Percentiles rank a stretch among this genome's conserved stretches.
These are phyloP conservation scores for Drosophila longiperda DNA, from an alignment of 2,888 invertebrate genomes.

Conservation along the genomic window DNA sequence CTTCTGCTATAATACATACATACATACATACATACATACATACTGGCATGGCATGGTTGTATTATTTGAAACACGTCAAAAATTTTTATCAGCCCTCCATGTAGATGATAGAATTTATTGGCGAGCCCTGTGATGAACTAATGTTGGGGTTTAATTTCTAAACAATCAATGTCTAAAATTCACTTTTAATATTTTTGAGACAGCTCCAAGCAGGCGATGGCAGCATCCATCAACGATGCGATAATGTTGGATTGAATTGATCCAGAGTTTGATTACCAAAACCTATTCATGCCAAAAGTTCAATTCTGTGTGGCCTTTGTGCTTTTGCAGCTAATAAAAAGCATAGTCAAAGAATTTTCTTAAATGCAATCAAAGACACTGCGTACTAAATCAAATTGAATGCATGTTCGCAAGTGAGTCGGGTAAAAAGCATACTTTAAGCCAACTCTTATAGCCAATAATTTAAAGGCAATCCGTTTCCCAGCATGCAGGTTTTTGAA, in stretches of 20 bases:
- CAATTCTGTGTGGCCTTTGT: not conserved
- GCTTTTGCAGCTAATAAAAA: not conserved
- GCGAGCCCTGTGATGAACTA: not conserved
- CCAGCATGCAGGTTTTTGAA: not conserved
- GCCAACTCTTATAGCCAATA: not conserved
- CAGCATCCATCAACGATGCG: not conserved
- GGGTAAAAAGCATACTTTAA: not conserved
- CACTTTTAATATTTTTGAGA: not conserved
- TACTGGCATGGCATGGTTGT: not conserved
- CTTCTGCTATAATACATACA: too few species aligned
- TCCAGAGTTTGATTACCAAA: not conserved
- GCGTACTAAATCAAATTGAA: not conserved
- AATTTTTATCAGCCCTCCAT: not conserved
- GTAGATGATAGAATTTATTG: not conserved
- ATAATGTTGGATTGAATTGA: not conserved
- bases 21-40: not conserved
- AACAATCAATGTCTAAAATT: not conserved
- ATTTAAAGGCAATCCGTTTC: not conserved
- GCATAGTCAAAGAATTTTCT: not conserved
- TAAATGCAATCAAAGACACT: not conserved
- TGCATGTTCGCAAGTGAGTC: not conserved
- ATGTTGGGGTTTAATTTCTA: not conserved
- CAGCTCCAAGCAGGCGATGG: not conserved
- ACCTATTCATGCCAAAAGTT: not conserved
- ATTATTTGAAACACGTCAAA: not conserved